phyloP scores from a whole-genome alignment of 2,888 invertebrate species.

The Catocala nupta region DNA sequence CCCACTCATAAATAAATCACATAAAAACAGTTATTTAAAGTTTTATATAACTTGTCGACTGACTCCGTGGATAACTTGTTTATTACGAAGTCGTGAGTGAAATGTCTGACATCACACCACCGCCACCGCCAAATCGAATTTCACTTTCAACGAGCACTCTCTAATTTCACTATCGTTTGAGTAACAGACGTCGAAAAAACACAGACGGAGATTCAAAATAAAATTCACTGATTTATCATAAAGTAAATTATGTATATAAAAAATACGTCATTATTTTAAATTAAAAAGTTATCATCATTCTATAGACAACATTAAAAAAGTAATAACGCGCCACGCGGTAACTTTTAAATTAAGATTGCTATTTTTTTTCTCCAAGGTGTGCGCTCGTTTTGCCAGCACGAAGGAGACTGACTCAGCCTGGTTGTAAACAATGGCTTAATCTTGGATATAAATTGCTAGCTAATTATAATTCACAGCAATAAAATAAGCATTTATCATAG shows the following conservation, averaged over 20 bases:
- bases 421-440: constrained; percentile 32
- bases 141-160: constrained; percentile 76
- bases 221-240: not conserved
- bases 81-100: constrained; percentile 56
- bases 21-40: constrained; percentile 28
- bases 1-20: constrained; percentile 11
- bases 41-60: constrained; percentile 34
- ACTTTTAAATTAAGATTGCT: constrained; percentile 27
- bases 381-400: constrained; percentile 28
- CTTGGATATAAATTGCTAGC: constrained; percentile 10
- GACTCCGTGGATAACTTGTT: constrained; percentile 49
- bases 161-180: constrained; percentile 71
- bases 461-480: constrained; percentile 13
- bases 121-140: constrained; percentile 61
- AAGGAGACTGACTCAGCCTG: constrained; percentile 37
- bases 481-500: constrained; percentile 1
- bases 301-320: constrained; percentile 4
- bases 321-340: constrained; percentile 12
- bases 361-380: constrained; percentile 17
- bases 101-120: constrained; percentile 72
- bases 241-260: not conserved
- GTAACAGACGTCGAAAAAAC: constrained; percentile 26
- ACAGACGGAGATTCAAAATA: constrained; percentile 5
- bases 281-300: not conserved
- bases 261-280: not conserved